phyloP scores from a whole-genome alignment of 1,140 invertebrate species.

The Eumaeus atala region DNA sequence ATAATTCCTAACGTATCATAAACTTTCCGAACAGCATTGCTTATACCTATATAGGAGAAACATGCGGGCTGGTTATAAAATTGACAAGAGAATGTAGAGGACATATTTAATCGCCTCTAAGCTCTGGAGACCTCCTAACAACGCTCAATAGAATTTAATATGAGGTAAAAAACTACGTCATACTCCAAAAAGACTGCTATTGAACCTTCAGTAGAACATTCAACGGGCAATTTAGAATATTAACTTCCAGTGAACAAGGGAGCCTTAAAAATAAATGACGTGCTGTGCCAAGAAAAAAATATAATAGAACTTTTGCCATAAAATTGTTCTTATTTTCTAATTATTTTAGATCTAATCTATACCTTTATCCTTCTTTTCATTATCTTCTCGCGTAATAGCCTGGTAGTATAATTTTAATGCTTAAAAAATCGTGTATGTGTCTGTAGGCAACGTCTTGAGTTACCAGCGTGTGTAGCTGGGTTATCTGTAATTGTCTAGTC shows the following conservation, averaged over 20 bases:
- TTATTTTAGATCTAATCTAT: too few species aligned
- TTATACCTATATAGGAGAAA: neutral
- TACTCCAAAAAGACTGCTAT: constrained; percentile 18
- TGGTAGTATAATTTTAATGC: too few species aligned
- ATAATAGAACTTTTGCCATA: neutral
- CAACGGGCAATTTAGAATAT: constrained; percentile 3
- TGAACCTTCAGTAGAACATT: constrained; percentile 14
- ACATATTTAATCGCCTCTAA: constrained; percentile 29
- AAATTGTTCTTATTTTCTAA: too few species aligned
- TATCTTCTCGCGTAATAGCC: too few species aligned
- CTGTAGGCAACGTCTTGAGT: too few species aligned
- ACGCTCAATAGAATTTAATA: constrained; percentile 32
- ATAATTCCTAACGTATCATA: constrained; percentile 10
- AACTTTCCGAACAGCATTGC: constrained; percentile 5
- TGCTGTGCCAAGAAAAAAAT: neutral
- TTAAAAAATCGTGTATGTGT: too few species aligned
- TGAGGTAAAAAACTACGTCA: constrained; percentile 25
- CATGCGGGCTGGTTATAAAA: constrained; percentile 14
- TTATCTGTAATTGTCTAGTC: too few species aligned
- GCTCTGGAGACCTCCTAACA: constrained; percentile 26
- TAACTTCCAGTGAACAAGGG: constrained; percentile 1
- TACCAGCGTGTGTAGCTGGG: too few species aligned
- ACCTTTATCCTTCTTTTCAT: too few species aligned
- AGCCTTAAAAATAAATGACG: constrained; percentile 3
- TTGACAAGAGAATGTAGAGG: constrained; percentile 22